These are phyloP conservation scores for Prolemur simus DNA, from an alignment of 2,113 vertebrate genomes.

Conservation along the genomic window DNA sequence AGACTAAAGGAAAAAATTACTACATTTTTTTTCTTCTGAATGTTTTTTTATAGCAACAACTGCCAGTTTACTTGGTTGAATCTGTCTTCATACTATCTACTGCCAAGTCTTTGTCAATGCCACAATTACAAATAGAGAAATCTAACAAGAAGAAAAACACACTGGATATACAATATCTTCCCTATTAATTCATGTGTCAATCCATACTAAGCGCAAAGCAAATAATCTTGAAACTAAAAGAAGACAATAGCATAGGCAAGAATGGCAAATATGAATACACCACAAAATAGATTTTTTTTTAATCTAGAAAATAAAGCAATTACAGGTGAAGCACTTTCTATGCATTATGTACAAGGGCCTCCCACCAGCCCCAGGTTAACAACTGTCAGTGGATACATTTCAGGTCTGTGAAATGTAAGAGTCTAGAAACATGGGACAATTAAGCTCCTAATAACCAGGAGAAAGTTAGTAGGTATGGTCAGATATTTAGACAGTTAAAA, in stretches of 20 bases:
- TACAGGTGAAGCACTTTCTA: not conserved
- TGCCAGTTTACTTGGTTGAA: not conserved
- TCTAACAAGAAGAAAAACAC: not conserved
- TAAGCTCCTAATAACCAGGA: not conserved
- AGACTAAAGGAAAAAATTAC: not conserved
- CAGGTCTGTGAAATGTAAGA: not conserved
- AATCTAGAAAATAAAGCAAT: not conserved
- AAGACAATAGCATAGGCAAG: not conserved
- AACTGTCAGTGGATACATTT: not conserved
- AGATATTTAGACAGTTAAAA: not conserved
- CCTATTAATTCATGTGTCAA: not conserved
- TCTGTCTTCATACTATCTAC: not conserved
- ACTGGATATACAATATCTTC: not conserved
- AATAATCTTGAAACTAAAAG: not conserved
- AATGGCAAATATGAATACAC: not conserved
- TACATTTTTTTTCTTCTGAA: not conserved
- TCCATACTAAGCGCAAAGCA: not conserved
- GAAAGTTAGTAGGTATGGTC: not conserved
- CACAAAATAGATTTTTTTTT: not conserved
- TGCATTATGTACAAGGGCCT: not conserved
- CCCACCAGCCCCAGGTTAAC: not conserved
- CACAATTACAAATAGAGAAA: conserved; percentile 7
- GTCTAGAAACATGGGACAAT: not conserved
- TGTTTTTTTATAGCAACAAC: not conserved
- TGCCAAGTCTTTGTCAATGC: not conserved